Evolutionary conservation across 2,113 vertebrate species (phyloP).

Genomic region (Sorex fumeus): DNA sequence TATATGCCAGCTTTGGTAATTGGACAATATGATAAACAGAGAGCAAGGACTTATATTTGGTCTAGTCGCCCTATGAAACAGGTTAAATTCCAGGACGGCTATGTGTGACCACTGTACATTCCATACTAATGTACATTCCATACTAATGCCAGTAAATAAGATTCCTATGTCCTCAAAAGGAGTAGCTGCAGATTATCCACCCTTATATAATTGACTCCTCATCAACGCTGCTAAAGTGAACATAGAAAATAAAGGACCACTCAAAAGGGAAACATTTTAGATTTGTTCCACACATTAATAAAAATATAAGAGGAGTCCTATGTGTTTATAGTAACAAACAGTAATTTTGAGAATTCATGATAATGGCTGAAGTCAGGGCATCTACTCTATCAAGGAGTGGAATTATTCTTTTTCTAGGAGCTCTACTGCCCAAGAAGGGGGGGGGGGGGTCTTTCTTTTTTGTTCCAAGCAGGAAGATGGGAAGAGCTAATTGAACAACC

Average conservation of each 20-base stretch:
- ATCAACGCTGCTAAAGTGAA: conserved; percentile 56
- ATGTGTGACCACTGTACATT: not conserved
- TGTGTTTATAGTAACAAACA: conserved; percentile 32
- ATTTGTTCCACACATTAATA: conserved; percentile 48
- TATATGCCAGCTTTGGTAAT: conserved; percentile 84
- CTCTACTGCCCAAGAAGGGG: not conserved
- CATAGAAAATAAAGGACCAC: conserved; percentile 8
- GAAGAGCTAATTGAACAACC: not conserved
- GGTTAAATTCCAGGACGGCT: conserved; percentile 71
- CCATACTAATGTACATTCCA: no score
- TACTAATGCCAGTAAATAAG: no score
- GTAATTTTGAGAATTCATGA: not conserved
- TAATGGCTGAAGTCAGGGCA: conserved; percentile 45
- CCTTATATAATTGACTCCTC: conserved; percentile 71
- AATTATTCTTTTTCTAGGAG: not conserved
- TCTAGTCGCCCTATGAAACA: conserved; percentile 72
- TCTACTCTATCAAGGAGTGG: not conserved
- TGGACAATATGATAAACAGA: conserved; percentile 81
- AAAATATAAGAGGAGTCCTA: conserved; percentile 15
- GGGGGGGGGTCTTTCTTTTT: not conserved
- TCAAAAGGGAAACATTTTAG: conserved; percentile 47
- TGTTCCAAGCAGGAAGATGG: conserved; percentile 5
- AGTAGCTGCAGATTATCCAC: not conserved
- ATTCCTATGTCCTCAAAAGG: conserved; percentile 20
- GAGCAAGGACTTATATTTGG: conserved; percentile 83